Evolutionary conservation across 2,888 invertebrate genomes (phyloP), one percentile per base, ranked within the genome.

Genomic region (Hyposoter dolosus): DNA sequence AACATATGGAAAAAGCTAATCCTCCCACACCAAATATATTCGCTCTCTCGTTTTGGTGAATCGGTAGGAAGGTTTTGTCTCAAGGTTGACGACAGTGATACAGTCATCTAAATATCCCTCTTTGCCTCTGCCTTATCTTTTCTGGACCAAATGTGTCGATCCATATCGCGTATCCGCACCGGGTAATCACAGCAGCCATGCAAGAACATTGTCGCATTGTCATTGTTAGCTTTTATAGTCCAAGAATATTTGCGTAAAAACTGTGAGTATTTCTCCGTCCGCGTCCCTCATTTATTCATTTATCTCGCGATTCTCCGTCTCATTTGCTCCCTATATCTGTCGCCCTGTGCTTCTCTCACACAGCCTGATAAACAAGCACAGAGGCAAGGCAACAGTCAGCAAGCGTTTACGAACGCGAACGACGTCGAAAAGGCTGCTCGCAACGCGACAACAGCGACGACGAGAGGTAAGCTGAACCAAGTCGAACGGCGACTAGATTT

Each of bases 401-500:
- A 66, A 69, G 78, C 84, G 56, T 78, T 84, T 82, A 79, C 85
- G 87, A 83, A 85, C 69, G 77, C 84, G 71, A 85, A 47, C 77
- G 65, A 79, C 82, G 84, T 86, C 82, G 85, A 85, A 85, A 85
- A 85, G 85, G 87, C 80, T 79, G 78, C 74, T 60, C 60, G 71
- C 72, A 50, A 72, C 66, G 68, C 66, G 68, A 66, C 77, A 63
- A 80, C 74, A 63, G 82, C 65, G 80, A 81, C 84, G 63, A 85
- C 89, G 90, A 89, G 92, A 91, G 90, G 90, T 90, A 84, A 87
- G 91, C 89, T 82, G 89, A 89, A 89, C 89, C 89, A 84, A 88
- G 89, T 87, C 88, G 89, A 90, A 90, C 90, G 89, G 87, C 91
- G 92, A 93, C 93, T 94, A 93, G 93, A 93, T 94, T 94, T 94